Percentiles rank a stretch among this genome's conserved stretches.
Evolutionary conservation across 2,797 vertebrate genomes (phyloP).

Genomic region (Dermochelys coriacea): DNA sequence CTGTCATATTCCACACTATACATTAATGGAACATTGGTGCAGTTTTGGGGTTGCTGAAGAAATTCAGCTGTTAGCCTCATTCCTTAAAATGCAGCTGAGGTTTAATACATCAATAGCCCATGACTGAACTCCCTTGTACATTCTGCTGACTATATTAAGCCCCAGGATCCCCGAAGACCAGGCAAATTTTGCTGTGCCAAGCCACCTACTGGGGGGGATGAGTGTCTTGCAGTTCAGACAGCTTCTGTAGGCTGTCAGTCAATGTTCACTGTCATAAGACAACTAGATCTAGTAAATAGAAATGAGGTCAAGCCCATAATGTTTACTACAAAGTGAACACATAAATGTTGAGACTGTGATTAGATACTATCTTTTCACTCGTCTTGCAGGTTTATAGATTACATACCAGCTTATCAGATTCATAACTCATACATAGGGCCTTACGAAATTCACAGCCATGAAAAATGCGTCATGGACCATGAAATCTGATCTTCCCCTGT

Average conservation of each 20-base stretch:
- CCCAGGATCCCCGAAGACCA: background rate
- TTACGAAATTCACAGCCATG: no score
- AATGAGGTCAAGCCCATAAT: conserved; percentile 42
- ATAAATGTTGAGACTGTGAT: conserved; percentile 42
- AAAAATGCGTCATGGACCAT: no score
- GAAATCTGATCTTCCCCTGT: no score
- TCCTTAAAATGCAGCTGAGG: conserved; percentile 1
- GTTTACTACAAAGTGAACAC: conserved; percentile 40
- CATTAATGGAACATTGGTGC: background rate
- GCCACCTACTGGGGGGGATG: conserved; percentile 56
- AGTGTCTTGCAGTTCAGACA: background rate
- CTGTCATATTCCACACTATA: background rate
- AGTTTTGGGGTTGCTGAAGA: background rate
- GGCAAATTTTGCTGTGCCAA: background rate
- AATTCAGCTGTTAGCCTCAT: background rate
- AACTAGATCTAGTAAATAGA: conserved; percentile 43
- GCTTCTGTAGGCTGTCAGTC: background rate
- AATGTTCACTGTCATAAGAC: background rate
- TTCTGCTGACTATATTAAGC: conserved; percentile 41
- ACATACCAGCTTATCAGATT: background rate
- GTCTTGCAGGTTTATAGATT: conserved; percentile 54
- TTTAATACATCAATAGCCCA: conserved; percentile 33
- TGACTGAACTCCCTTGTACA: conserved; percentile 25
- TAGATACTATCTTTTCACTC: background rate
- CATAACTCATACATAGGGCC: conserved; percentile 1